Base-by-base conservation (phyloP, 2,888 invertebrate species). In the Drosophila dives region DNA sequence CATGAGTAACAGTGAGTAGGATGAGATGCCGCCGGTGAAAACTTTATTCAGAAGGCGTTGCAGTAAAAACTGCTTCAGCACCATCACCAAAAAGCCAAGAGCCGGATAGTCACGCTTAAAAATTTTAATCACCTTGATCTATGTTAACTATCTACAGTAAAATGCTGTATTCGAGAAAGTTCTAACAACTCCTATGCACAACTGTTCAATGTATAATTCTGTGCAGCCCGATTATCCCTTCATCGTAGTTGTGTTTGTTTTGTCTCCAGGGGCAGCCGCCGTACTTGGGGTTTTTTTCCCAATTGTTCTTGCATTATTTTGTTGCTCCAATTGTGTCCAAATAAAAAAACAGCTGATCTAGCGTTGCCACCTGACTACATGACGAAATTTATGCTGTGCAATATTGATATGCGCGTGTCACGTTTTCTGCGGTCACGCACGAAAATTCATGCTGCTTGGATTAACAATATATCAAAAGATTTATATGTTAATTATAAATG, bases 11-110 rank as follows among this genome's bases (percentile, higher is more conserved):
- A 99, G 95, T 92, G 98, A 98, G 94, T 99, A 99, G 69, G 99
- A 99, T 84, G 99, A 98, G 93, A 99, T 98, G 93, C 99, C 99
- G 77, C 99, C 93, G 79, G 98, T 99, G 94, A 99, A 99, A 90
- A 99, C 99, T 95, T 99, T 99, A 94, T 99, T 99, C 91, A 99
- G 95, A 94, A 99, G 98, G 90, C 99, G 95, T 94, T 99, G 98
- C 81, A 98, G 95, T 81, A 99, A 95, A 94, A 99, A 99, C 94
- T 99, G 99, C 94, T 99, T 99, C 89, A 99, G 94, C 72, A 99
- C 98, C 94, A 99, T 96, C 91, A 99, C 98, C 92, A 99, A 94
- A 91, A 98, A 98, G 64, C 97, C 96, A 83, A 99, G 95, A 77
- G 96, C 96, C 26, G 98, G 99, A 94, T 96, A 99, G 88, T 95